Conservation (phyloP, 2,797 vertebrate genomes). For the Rallus crepitans region DNA sequence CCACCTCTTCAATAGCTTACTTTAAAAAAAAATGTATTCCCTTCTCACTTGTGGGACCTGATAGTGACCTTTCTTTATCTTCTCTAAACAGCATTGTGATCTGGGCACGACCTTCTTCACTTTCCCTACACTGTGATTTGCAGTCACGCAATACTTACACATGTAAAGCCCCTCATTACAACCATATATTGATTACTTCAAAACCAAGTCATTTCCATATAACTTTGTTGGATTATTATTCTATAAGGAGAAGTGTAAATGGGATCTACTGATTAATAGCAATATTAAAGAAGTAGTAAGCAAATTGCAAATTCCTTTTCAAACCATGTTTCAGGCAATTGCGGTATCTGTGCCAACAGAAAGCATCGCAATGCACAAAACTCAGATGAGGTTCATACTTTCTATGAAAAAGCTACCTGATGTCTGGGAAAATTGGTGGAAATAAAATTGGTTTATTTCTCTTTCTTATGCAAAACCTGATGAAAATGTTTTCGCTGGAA, state of each 20-base stretch:
- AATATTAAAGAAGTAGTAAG: background rate
- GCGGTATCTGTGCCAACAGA: background rate
- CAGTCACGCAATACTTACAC: background rate
- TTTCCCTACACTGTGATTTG: background rate
- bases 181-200: background rate
- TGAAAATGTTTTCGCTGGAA: background rate
- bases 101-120: background rate
- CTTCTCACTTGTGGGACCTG: accelerated
- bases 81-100: background rate
- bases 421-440: background rate
- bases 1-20: background rate
- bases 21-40: background rate
- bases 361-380: background rate
- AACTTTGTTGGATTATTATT: background rate
- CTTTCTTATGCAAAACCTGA: background rate
- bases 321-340: background rate
- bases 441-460: background rate
- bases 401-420: background rate
- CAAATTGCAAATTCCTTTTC: background rate
- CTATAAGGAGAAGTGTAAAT: no score
- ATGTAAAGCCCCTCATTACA: background rate
- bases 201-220: background rate
- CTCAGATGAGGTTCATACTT: background rate
- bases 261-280: background rate
- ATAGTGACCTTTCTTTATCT: background rate